Percentiles rank a stretch among this genome's conserved stretches.
Evolutionary conservation across 2,888 invertebrate species (phyloP).

Genomic region (Scaeva pyrastri): DNA sequence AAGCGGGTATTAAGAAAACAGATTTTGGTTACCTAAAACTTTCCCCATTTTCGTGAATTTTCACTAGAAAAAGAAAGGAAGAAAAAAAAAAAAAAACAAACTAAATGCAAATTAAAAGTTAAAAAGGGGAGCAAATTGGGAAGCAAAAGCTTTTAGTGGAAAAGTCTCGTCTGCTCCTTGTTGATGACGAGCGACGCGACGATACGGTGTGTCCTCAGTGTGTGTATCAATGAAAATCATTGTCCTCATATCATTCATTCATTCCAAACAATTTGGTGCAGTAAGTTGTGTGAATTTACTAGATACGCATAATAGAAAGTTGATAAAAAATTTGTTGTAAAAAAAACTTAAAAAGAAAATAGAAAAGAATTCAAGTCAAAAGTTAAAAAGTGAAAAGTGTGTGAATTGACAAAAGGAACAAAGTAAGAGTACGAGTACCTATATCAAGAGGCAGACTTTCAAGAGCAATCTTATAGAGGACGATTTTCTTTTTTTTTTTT

Average conservation of each 20-base stretch:
- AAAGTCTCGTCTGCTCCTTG: conserved; percentile 21
- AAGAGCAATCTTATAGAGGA: background rate
- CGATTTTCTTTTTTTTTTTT: too few relatives aligned
- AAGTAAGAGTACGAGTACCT: too few relatives aligned
- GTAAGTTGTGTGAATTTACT: conserved; percentile 47
- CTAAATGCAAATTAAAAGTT: background rate
- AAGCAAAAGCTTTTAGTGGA: conserved; percentile 49
- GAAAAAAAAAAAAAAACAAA: background rate
- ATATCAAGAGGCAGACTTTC: background rate
- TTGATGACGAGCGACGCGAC: background rate
- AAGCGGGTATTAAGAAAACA: conserved; percentile 43
- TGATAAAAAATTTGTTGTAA: background rate
- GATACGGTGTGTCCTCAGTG: conserved; percentile 11
- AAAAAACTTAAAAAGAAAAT: background rate
- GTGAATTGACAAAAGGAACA: conserved; percentile 23
- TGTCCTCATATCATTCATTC: conserved; percentile 60
- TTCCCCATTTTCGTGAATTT: conserved; percentile 43
- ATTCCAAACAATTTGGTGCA: conserved; percentile 60
- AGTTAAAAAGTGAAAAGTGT: conserved; percentile 43
- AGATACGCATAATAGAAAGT: background rate
- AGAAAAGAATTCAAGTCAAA: background rate
- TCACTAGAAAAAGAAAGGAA: background rate
- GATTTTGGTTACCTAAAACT: conserved; percentile 48
- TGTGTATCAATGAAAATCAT: conserved; percentile 73
- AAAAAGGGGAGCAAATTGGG: conserved; percentile 6